Conservation (phyloP, 2,113 vertebrate genomes). For the Leptodactylus fuscus region DNA sequence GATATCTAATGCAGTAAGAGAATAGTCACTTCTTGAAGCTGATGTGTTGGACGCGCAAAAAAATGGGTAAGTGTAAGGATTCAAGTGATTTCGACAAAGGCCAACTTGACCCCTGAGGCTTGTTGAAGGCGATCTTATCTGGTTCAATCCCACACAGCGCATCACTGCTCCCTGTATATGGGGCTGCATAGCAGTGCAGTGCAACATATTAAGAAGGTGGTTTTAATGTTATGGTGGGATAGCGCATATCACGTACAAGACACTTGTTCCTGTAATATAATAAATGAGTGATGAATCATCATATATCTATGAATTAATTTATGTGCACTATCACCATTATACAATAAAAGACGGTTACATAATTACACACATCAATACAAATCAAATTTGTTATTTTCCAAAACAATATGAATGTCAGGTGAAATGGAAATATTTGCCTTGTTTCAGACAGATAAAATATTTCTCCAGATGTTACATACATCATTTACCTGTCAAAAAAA, state of each 20-base stretch:
- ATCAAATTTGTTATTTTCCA: constrained; percentile 5
- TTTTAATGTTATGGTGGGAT: no score
- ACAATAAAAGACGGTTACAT: not conserved
- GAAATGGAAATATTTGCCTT: constrained; percentile 18
- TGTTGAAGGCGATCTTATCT: no score
- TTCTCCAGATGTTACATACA: not conserved
- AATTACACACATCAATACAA: constrained; percentile 27
- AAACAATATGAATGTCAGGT: constrained; percentile 28
- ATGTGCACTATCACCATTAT: not conserved
- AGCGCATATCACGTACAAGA: not conserved
- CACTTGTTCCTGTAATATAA: not conserved
- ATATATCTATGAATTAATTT: not conserved
- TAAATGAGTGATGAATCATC: not conserved
- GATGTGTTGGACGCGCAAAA: no score
- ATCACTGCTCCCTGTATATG: no score
- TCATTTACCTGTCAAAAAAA: constrained; percentile 11
- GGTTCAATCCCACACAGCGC: no score
- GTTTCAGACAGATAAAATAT: constrained; percentile 7
- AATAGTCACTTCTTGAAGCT: no score
- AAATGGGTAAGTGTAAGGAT: no score
- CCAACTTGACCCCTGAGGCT: no score
- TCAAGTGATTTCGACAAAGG: no score
- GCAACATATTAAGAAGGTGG: no score
- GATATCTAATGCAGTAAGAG: no score
- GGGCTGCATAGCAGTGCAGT: no score